Evolutionary conservation across 2,797 vertebrate genomes (phyloP).

Genomic region (Passerculus sandwichensis): DNA sequence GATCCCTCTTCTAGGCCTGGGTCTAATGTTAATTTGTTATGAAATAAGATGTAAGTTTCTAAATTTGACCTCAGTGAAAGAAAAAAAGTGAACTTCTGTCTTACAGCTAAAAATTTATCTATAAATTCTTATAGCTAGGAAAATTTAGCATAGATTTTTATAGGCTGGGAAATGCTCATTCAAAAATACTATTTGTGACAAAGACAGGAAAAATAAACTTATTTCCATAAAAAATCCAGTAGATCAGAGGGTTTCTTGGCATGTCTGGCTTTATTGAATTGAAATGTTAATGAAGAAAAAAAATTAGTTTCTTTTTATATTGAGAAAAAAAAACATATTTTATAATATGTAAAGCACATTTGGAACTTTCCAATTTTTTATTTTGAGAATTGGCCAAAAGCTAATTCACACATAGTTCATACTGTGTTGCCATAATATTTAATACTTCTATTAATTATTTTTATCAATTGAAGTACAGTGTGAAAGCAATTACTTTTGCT

Average conservation of each 20-base stretch:
- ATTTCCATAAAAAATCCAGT: background rate
- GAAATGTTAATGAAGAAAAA: background rate
- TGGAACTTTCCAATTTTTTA: background rate
- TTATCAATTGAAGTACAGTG: background rate
- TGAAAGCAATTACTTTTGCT: conserved; percentile 20
- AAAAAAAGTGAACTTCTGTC: background rate
- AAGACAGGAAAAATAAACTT: background rate
- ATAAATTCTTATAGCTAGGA: too few species aligned
- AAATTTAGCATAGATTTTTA: too few species aligned
- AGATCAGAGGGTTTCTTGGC: background rate
- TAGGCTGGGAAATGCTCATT: background rate
- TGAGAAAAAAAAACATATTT: background rate
- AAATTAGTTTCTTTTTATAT: background rate
- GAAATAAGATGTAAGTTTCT: background rate
- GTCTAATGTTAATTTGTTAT: background rate
- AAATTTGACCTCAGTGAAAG: background rate
- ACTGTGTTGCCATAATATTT: background rate
- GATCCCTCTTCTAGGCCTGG: background rate
- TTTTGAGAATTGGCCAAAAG: background rate
- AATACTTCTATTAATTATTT: background rate
- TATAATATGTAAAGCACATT: background rate
- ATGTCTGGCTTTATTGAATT: background rate
- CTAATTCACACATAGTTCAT: background rate
- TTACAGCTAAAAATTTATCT: background rate
- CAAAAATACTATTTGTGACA: background rate